Percentiles rank a stretch among this genome's conserved stretches.
These are phyloP conservation scores for Calyptomena viridis DNA, from an alignment of 2,113 vertebrate species.

Conservation along the genomic window DNA sequence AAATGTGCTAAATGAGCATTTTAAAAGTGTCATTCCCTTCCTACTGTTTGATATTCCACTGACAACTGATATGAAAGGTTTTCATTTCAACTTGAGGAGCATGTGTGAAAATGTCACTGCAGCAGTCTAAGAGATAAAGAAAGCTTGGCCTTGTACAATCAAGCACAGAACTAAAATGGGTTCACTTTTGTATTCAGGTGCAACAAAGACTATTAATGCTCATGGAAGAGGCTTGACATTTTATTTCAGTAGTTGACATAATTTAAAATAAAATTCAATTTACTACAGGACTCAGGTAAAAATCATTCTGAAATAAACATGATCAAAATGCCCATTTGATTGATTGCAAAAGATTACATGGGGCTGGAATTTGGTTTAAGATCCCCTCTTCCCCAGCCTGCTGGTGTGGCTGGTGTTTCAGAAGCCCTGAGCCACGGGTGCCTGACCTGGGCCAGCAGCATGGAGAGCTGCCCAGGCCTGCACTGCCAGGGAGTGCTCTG, in stretches of 20 bases:
- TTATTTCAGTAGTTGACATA: not conserved
- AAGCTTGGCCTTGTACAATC: not conserved
- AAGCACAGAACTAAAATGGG: not conserved
- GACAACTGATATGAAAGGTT: not conserved
- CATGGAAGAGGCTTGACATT: not conserved
- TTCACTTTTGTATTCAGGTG: not conserved
- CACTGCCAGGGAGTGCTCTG: not conserved
- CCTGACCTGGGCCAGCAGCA: not conserved
- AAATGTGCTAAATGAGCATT: not conserved
- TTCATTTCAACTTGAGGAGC: not conserved
- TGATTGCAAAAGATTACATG: not conserved
- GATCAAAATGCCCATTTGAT: not conserved
- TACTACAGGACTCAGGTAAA: not conserved
- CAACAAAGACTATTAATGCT: not conserved
- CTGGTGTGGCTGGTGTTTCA: not conserved
- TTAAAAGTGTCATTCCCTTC: not conserved
- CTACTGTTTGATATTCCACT: not conserved
- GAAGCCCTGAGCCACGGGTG: not conserved
- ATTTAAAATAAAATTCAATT: constrained; percentile 37
- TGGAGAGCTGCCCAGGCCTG: not conserved
- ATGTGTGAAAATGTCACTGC: not conserved
- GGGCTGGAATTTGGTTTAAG: accelerated
- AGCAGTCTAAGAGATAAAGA: not conserved
- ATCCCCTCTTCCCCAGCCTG: not conserved
- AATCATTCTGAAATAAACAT: not conserved